phyloP scores from a whole-genome alignment of 2,888 invertebrate genomes.

The Nomada ruficornis region DNA sequence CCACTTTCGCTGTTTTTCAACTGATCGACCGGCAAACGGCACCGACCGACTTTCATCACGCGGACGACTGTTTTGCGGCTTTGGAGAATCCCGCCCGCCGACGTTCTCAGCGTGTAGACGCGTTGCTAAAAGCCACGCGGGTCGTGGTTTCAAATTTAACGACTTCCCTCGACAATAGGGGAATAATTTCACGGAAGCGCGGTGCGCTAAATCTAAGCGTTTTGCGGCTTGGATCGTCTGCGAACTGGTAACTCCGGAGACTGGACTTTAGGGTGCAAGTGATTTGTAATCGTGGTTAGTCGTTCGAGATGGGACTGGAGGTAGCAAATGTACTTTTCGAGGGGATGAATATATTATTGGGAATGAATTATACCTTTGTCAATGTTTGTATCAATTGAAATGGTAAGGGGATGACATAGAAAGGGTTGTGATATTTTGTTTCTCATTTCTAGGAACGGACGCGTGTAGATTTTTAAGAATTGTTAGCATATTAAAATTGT shows the following conservation, averaged over 20 bases:
- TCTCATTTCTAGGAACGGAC: too few species aligned
- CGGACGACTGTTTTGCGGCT: slow-evolving; percentile 66
- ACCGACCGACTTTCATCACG: slow-evolving; percentile 38
- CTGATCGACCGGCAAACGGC: slow-evolving; percentile 27
- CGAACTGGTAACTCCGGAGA: background rate
- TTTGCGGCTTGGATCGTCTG: background rate
- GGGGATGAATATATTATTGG: too few species aligned
- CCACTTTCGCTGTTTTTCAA: slow-evolving; percentile 34
- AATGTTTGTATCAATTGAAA: too few species aligned
- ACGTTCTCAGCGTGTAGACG: background rate
- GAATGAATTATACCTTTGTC: too few species aligned
- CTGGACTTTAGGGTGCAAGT: background rate
- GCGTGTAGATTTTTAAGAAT: background rate
- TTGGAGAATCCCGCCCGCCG: slow-evolving; percentile 8
- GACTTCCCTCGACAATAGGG: slow-evolving; percentile 4
- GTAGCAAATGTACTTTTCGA: too few species aligned
- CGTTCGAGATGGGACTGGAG: too few species aligned
- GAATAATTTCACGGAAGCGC: slow-evolving; percentile 1
- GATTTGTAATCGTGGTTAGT: background rate
- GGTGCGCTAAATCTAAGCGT: background rate
- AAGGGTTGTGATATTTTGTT: too few species aligned
- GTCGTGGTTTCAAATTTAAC: slow-evolving; percentile 21
- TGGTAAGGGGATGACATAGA: too few species aligned
- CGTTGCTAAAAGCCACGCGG: slow-evolving; percentile 5
- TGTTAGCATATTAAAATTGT: background rate